Evolutionary conservation across 35 echinoderm and acorn worm genomes (phyloP).

Genomic region (Apostichopus japonicus): DNA sequence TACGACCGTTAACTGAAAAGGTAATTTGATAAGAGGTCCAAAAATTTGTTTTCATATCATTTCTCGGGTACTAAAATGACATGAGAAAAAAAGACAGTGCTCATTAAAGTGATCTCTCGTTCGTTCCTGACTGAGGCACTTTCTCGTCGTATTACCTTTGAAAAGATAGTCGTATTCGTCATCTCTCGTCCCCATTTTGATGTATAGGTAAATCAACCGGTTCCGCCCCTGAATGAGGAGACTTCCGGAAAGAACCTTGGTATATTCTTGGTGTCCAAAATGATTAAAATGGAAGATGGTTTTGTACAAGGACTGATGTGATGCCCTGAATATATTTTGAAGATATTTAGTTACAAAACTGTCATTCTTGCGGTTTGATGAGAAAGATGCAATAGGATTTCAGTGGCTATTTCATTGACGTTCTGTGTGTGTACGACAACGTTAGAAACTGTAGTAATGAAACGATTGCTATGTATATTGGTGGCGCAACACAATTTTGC

Average conservation of each 20-base stretch:
- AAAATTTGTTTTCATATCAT: too few relatives aligned
- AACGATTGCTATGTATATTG: background rate
- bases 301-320: background rate
- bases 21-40: too few relatives aligned
- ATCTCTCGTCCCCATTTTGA: constrained; percentile 98
- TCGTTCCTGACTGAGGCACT: background rate
- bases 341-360: background rate
- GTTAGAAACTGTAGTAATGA: background rate
- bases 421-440: background rate
- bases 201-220: constrained; percentile 66
- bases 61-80: too few relatives aligned
- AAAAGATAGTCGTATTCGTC: constrained; percentile 99
- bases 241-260: constrained; percentile 82
- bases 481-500: background rate
- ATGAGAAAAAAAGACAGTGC: too few relatives aligned
- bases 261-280: constrained; percentile 33
- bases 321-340: constrained; percentile 3
- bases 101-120: background rate
- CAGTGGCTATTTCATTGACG: background rate
- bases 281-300: background rate
- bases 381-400: constrained; percentile 8
- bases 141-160: constrained; percentile 76
- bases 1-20: too few relatives aligned
- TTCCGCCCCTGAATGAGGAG: constrained; percentile 73
- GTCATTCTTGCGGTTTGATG: constrained; percentile 17